These are phyloP conservation scores for Scytalopus superciliaris DNA, from an alignment of 2,113 vertebrate species.

Conservation along the genomic window DNA sequence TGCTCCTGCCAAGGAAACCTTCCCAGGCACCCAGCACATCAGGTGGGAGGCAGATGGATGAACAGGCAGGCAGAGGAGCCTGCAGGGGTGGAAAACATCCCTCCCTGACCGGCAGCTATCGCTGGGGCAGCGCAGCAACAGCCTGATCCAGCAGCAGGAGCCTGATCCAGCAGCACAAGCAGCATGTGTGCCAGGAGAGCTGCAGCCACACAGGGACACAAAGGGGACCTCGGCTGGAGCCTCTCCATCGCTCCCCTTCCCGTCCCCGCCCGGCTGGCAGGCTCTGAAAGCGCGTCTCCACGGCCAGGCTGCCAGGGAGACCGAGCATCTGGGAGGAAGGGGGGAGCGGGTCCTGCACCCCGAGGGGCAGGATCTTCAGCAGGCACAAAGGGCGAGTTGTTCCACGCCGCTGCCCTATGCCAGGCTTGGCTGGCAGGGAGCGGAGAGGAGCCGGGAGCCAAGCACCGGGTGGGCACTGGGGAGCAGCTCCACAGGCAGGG, in stretches of 20 bases:
- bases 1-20: background rate
- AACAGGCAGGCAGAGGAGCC: background rate
- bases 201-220: background rate
- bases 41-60: background rate
- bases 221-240: background rate
- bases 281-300: constrained; percentile 42
- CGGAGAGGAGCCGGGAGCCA: background rate
- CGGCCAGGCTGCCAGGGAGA: constrained; percentile 13
- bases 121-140: background rate
- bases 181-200: background rate
- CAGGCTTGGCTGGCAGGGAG: constrained; percentile 19
- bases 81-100: background rate
- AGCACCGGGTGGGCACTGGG: background rate
- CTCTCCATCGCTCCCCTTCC: background rate
- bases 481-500: background rate
- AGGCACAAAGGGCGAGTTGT: constrained; percentile 66
- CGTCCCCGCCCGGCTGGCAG: constrained; percentile 12
- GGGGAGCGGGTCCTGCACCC: background rate
- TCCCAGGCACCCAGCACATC: background rate
- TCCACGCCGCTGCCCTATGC: background rate
- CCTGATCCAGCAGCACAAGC: background rate
- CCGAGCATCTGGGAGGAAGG: constrained; percentile 16
- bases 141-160: background rate
- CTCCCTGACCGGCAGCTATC: background rate
- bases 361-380: background rate